Evolutionary conservation across 2,888 invertebrate genomes (phyloP).

Genomic region (Alitta virens): DNA sequence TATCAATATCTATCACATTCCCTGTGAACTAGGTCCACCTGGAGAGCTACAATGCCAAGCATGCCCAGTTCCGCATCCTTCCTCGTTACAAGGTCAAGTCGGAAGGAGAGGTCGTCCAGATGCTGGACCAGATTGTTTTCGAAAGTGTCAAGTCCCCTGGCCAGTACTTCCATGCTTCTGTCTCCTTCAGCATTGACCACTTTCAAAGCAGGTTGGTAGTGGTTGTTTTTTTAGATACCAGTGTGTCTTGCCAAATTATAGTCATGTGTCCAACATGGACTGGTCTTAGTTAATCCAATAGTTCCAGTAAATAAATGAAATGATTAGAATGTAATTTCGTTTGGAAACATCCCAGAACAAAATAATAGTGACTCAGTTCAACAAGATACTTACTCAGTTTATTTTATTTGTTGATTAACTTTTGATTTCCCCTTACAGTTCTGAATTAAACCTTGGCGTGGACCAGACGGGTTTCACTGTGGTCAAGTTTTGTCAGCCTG

Average conservation of each 20-base stretch:
- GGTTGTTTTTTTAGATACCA: no score
- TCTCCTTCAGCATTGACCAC: constrained; percentile 49
- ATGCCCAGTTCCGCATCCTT: constrained; percentile 55
- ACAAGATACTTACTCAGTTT: no score
- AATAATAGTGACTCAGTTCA: no score
- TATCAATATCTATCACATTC: neutral
- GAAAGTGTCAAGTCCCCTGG: constrained; percentile 57
- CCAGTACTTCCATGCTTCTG: constrained; percentile 54
- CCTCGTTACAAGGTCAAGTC: constrained; percentile 57
- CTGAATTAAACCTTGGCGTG: constrained; percentile 54
- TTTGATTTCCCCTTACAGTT: constrained; percentile 34
- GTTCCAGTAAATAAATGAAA: no score
- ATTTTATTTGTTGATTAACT: no score
- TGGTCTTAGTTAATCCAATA: no score
- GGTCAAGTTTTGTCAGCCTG: constrained; percentile 42
- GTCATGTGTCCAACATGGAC: no score
- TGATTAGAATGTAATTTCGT: no score
- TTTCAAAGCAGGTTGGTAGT: constrained; percentile 27
- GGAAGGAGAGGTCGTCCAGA: constrained; percentile 57
- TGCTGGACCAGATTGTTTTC: constrained; percentile 55
- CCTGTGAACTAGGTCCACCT: constrained; percentile 30
- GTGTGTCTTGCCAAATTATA: no score
- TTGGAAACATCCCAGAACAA: no score
- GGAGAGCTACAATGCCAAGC: constrained; percentile 52
- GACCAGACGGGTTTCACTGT: constrained; percentile 54